Conservation (phyloP, 2,888 invertebrate genomes). For the Oligia strigilis region DNA sequence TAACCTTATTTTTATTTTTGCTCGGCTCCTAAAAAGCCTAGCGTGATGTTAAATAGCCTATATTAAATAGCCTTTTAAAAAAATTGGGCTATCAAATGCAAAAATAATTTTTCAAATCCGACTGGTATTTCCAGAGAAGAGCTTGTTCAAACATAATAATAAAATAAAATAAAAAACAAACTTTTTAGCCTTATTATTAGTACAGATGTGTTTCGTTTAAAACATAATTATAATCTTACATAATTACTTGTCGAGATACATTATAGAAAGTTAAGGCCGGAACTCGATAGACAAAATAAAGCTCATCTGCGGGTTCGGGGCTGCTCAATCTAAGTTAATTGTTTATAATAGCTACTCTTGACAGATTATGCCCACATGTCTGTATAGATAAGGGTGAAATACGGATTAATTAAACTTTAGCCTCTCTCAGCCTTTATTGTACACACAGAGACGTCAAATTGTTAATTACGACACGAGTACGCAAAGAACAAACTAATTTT, state of each 20-base stretch:
- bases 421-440: slow-evolving; percentile 49
- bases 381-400: slow-evolving; percentile 65
- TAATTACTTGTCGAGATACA: neutral
- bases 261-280: slow-evolving; percentile 6
- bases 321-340: slow-evolving; percentile 61
- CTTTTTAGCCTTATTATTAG: too few relatives aligned
- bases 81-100: too few relatives aligned
- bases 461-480: slow-evolving; percentile 56
- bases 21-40: too few relatives aligned
- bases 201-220: neutral
- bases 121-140: too few relatives aligned
- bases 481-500: slow-evolving; percentile 45
- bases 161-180: too few relatives aligned
- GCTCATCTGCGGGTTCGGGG: slow-evolving; percentile 48
- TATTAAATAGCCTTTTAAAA: too few relatives aligned
- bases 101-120: too few relatives aligned
- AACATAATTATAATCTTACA: slow-evolving; percentile 2
- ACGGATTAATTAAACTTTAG: slow-evolving; percentile 67
- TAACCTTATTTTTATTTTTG: too few relatives aligned
- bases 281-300: slow-evolving; percentile 43
- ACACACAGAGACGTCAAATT: slow-evolving; percentile 52
- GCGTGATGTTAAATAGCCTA: too few relatives aligned
- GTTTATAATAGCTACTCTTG: slow-evolving; percentile 61
- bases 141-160: too few relatives aligned
- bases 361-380: slow-evolving; percentile 65